Evolutionary conservation across 92 coral and sea anemone species (phyloP).

Genomic region (Actinostola sp.): DNA sequence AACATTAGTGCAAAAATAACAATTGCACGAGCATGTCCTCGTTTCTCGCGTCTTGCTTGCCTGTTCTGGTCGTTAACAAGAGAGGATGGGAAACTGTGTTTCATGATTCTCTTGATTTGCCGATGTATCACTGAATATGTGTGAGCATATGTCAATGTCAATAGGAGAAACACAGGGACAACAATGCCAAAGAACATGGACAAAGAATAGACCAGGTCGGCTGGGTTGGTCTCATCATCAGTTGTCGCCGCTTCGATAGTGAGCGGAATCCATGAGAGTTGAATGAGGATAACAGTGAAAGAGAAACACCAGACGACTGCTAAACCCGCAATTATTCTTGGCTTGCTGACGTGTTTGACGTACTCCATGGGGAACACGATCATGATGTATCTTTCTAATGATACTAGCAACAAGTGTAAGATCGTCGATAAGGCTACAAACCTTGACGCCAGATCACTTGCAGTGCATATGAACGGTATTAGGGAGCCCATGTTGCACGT

Average conservation of each 20-base stretch:
- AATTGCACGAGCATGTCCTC: slow-evolving; percentile 55
- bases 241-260: slow-evolving; percentile 10
- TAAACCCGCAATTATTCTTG: slow-evolving; percentile 22
- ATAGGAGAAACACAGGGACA: slow-evolving; percentile 35
- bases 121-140: slow-evolving; percentile 50
- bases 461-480: slow-evolving; percentile 31
- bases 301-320: slow-evolving; percentile 59
- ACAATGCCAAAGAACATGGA: slow-evolving; percentile 58
- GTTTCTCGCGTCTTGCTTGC: slow-evolving; percentile 37
- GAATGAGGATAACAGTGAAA: slow-evolving; percentile 40
- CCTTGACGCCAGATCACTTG: slow-evolving; percentile 71
- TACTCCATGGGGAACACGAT: slow-evolving; percentile 74
- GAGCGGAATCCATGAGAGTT: slow-evolving; percentile 51
- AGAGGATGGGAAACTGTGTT: not conserved
- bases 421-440: slow-evolving; percentile 73
- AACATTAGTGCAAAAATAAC: slow-evolving; percentile 66
- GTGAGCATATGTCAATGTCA: slow-evolving; percentile 52
- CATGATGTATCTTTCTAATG: slow-evolving; percentile 73
- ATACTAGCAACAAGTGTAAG: slow-evolving; percentile 60
- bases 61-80: not conserved
- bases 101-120: slow-evolving; percentile 55
- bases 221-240: not conserved
- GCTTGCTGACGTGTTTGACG: slow-evolving; percentile 41
- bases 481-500: slow-evolving; percentile 28
- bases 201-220: slow-evolving; percentile 62